Percentiles rank a stretch among this genome's conserved stretches.
phyloP scores from a whole-genome alignment of 2,113 vertebrate species.

The Ancistrus triradiatus region DNA sequence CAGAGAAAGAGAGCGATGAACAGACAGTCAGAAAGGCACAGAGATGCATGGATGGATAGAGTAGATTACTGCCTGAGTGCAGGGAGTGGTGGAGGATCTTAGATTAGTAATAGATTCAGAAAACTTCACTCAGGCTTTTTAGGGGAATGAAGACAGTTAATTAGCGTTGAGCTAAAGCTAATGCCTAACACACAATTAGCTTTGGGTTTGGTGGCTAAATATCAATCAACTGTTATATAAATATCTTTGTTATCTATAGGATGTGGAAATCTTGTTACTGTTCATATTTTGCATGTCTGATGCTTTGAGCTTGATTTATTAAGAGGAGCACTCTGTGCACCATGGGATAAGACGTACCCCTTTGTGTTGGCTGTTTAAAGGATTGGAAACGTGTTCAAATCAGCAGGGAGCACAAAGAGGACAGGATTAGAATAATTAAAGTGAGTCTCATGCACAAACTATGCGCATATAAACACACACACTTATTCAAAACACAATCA shows the following conservation, averaged over 20 bases:
- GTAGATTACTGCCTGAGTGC: slow-evolving; percentile 33
- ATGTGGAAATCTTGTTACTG: slow-evolving; percentile 24
- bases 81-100: slow-evolving; percentile 25
- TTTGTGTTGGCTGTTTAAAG: slow-evolving; percentile 41
- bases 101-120: slow-evolving; percentile 33
- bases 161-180: slow-evolving; percentile 32
- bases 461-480: slow-evolving; percentile 16
- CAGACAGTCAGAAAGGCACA: neutral
- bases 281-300: slow-evolving; percentile 21
- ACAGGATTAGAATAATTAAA: slow-evolving; percentile 54
- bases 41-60: slow-evolving; percentile 18
- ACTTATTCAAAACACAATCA: slow-evolving; percentile 5
- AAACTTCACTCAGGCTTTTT: slow-evolving; percentile 22
- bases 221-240: slow-evolving; percentile 17
- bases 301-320: slow-evolving; percentile 31
- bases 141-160: slow-evolving; percentile 31
- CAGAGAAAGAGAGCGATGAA: slow-evolving; percentile 11
- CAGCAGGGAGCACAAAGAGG: slow-evolving; percentile 39
- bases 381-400: slow-evolving; percentile 38
- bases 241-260: slow-evolving; percentile 14
- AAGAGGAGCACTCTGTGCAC: slow-evolving; percentile 28
- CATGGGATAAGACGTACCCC: slow-evolving; percentile 28
- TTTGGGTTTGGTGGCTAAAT: slow-evolving; percentile 26
- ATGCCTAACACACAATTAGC: slow-evolving; percentile 23
- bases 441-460: slow-evolving; percentile 4